These are phyloP conservation scores for Holothuria glaberrima DNA, from an alignment of 35 echinoderm and acorn worm genomes.

Conservation along the genomic window DNA sequence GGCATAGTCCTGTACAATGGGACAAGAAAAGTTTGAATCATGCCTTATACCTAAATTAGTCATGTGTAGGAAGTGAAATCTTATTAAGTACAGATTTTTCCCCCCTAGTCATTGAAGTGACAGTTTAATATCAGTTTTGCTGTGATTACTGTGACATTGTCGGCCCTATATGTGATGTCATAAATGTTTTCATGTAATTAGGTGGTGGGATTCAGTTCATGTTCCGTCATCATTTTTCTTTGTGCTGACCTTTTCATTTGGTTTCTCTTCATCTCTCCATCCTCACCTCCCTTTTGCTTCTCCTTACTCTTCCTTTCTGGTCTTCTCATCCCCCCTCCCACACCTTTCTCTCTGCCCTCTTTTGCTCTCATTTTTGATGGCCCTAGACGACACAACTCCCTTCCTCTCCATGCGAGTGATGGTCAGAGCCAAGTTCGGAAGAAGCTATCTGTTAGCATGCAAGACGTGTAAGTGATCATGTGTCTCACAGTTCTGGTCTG, in stretches of 20 bases:
- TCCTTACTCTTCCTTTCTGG: background rate
- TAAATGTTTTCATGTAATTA: background rate
- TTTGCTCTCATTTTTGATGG: background rate
- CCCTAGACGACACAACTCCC: constrained; percentile 85
- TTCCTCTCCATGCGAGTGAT: constrained; percentile 71
- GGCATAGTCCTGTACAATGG: too few relatives aligned
- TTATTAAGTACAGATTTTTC: too few relatives aligned
- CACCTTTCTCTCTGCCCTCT: background rate
- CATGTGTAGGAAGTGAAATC: too few relatives aligned
- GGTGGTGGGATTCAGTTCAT: background rate
- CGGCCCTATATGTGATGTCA: too few relatives aligned
- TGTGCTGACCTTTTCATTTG: constrained; percentile 2
- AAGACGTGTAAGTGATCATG: constrained; percentile 77
- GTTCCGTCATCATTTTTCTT: constrained; percentile 21
- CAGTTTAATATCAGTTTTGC: too few relatives aligned
- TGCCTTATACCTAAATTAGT: too few relatives aligned
- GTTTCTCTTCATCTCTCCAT: constrained; percentile 16
- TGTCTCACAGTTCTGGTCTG: background rate
- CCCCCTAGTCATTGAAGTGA: too few relatives aligned
- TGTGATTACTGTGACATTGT: too few relatives aligned
- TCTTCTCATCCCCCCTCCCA: background rate
- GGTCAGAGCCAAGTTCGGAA: constrained; percentile 63
- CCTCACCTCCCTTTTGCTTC: background rate
- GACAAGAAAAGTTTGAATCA: too few relatives aligned
- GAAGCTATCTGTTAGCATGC: constrained; percentile 82